phyloP scores from a whole-genome alignment of 2,113 vertebrate genomes.

The Nannobrachium achirus region DNA sequence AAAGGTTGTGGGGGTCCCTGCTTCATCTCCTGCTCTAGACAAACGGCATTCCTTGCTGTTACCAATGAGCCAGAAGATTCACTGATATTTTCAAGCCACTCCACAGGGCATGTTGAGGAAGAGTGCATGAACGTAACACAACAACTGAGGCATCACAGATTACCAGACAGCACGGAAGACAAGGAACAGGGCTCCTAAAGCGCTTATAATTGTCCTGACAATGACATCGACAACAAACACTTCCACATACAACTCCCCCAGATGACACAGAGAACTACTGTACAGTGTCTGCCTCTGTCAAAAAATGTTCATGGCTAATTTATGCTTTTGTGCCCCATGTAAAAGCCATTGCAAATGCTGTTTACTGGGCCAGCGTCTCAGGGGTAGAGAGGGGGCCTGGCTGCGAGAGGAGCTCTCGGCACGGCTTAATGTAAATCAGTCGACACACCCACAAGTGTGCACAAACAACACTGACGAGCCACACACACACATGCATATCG shows the following conservation, averaged over 20 bases:
- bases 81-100: not conserved
- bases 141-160: not conserved
- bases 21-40: too few relatives aligned
- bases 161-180: not conserved
- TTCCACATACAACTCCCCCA: slow-evolving; percentile 2
- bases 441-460: slow-evolving; percentile 13
- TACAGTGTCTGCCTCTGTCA: slow-evolving; percentile 32
- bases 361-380: slow-evolving; percentile 44
- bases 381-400: slow-evolving; percentile 3
- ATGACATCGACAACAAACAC: not conserved
- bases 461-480: not conserved
- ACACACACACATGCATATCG: slow-evolving; percentile 10
- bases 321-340: slow-evolving; percentile 5
- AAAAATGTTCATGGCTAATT: not conserved
- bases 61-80: not conserved
- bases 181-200: not conserved
- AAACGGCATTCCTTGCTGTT: slow-evolving; percentile 6
- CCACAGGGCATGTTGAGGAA: not conserved
- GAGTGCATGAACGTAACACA: not conserved
- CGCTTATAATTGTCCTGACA: slow-evolving; percentile 15
- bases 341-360: slow-evolving; percentile 2
- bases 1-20: too few relatives aligned
- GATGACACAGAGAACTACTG: slow-evolving; percentile 16
- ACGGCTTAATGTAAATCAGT: slow-evolving; percentile 57
- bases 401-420: slow-evolving; percentile 25